phyloP scores from a whole-genome alignment of 2,113 vertebrate species.

The Xyliphius kryptos region DNA sequence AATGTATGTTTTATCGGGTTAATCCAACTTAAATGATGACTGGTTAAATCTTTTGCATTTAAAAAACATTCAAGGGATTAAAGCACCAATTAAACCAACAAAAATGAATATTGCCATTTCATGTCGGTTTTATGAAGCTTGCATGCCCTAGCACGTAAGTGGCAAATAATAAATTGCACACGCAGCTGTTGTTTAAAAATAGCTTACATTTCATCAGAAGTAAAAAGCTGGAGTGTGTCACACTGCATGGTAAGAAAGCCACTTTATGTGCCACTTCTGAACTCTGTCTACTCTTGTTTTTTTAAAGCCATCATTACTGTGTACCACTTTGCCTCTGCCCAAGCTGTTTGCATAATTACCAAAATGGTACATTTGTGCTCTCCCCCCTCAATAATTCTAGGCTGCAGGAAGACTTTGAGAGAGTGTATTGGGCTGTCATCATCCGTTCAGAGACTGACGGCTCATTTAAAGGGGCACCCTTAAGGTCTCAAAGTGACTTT shows the following conservation, averaged over 20 bases:
- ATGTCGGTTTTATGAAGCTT: neutral
- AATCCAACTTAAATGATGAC: too few relatives aligned
- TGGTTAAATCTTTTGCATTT: too few relatives aligned
- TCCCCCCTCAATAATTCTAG: constrained; percentile 27
- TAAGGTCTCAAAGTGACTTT: constrained; percentile 17
- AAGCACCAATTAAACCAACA: too few relatives aligned
- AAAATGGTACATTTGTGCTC: constrained; percentile 21
- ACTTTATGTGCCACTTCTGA: constrained; percentile 23
- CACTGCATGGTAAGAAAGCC: neutral
- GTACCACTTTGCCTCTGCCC: constrained; percentile 10
- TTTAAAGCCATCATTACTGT: constrained; percentile 29
- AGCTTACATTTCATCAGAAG: neutral
- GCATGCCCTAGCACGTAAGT: neutral
- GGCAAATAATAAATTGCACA: neutral
- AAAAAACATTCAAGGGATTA: too few relatives aligned
- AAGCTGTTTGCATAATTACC: constrained; percentile 33
- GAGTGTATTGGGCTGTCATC: constrained; percentile 46
- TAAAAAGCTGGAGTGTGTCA: constrained; percentile 8
- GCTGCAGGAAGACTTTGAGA: constrained; percentile 51
- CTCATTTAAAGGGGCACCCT: constrained; percentile 11
- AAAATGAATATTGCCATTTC: too few relatives aligned
- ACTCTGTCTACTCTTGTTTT: constrained; percentile 15
- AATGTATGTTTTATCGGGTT: too few relatives aligned
- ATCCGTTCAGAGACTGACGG: constrained; percentile 32
- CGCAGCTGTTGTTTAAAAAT: constrained; percentile 2